These are phyloP conservation scores for Pentalonia nigronervosa DNA, from an alignment of 1,140 invertebrate species.

Conservation along the genomic window DNA sequence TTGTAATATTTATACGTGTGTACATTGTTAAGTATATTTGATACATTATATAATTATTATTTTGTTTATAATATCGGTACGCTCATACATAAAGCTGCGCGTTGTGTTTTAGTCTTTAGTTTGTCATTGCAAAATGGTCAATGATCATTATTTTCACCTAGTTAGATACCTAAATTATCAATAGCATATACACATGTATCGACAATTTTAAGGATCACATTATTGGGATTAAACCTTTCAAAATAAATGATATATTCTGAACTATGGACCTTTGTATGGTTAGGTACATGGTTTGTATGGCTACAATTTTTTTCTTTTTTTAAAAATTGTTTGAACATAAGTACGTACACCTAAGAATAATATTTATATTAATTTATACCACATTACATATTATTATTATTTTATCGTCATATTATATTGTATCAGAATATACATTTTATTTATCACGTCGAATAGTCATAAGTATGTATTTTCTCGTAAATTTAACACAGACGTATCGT, in stretches of 20 bases:
- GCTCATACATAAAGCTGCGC: constrained; percentile 51
- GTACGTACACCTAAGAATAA: neutral
- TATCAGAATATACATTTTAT: constrained; percentile 17
- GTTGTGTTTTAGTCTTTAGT: constrained; percentile 36
- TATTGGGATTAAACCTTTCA: neutral
- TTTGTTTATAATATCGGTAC: neutral
- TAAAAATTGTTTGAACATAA: neutral
- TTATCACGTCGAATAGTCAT: neutral
- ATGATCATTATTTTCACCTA: neutral
- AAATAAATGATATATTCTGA: neutral
- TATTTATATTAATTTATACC: neutral
- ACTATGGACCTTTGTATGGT: no score
- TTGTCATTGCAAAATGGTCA: neutral
- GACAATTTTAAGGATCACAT: neutral
- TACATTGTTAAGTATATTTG: neutral
- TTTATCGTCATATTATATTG: neutral
- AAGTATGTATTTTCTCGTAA: neutral
- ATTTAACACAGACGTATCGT: neutral
- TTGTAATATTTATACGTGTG: neutral
- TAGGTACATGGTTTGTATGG: no score
- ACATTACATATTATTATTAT: neutral
- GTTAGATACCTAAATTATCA: neutral
- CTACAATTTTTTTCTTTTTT: neutral
- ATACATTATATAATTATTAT: neutral
- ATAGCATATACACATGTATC: neutral